Evolutionary conservation across 2,797 vertebrate species (phyloP), one percentile per base, ranked within the genome.

Genomic region (Miichthys miiuy): DNA sequence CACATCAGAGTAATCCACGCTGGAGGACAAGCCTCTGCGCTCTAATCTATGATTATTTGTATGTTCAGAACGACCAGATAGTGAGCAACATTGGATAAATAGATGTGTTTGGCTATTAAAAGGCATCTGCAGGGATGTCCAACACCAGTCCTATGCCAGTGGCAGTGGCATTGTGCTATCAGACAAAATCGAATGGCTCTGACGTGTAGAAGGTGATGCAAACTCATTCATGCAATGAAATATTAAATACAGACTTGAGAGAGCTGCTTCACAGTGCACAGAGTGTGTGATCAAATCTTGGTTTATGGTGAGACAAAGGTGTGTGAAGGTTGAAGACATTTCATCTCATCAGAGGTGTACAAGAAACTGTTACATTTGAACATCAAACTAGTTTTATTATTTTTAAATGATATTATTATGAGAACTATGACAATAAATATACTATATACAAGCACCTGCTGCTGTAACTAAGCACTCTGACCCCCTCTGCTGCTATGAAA

Each of bases 1-100:
- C 61, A 13, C 75, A 66, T 21, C 61, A 18, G 69, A 52, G 73
- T 91, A 91, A 93, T 93, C 89, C 86, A 83, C 1, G 66, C 55
- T 54, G 79, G 75, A 83, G 82, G 84, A 89, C 81, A 87, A 81
- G 78, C 79, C 84, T 52, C 74, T 27, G 44, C 82, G 78, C 77
- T 58, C 69, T 82, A 85, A 88, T 83, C 84, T 79, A 57, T 71
- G 54, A 89, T 88, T 86, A 89, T 80, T 81, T 84, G 2, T 47
- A 56, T 80, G 81, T 85, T 88, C 21, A 77, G 66, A 76, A 77
- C n/a, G 54, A 83, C 9, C 68, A 70, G 65, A 60, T 47, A 68
- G 41, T 30, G 58, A 76, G 68, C 68, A 38, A 67, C n/a, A n/a
- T 21, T 44, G 30, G 60, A 63, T 71, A 68, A 88, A 84, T 80